Conservation (phyloP, 2,888 invertebrate species). For the Lepidochitona cinerea region DNA sequence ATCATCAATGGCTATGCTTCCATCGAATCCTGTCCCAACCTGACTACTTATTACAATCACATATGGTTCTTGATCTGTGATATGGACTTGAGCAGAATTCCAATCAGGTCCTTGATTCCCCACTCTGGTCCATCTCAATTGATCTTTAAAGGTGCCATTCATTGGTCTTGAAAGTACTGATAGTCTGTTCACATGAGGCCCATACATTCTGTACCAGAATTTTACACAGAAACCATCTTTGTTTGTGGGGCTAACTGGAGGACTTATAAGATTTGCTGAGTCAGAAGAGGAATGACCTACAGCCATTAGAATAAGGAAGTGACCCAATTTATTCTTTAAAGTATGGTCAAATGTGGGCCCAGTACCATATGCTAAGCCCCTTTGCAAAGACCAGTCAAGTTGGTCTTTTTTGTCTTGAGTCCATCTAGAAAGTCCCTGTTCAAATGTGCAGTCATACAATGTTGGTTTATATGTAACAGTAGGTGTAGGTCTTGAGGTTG, state of each 20-base stretch:
- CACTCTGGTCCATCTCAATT: conserved; percentile 29
- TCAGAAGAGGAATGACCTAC: conserved; percentile 43
- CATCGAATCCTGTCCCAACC: conserved; percentile 17
- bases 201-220: conserved; percentile 69
- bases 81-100: conserved; percentile 55
- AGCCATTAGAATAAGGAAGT: conserved; percentile 56
- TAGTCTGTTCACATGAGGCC: conserved; percentile 57
- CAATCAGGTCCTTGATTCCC: conserved; percentile 59
- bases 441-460: conserved; percentile 52
- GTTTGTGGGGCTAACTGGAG: conserved; percentile 5
- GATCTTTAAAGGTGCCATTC: conserved; percentile 46
- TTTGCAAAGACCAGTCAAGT: conserved; percentile 36
- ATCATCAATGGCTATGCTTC: conserved; percentile 64
- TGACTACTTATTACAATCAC: conserved; percentile 59
- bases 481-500: conserved; percentile 13
- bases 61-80: conserved; percentile 43
- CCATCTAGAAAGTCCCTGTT: conserved; percentile 57
- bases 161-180: conserved; percentile 41
- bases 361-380: conserved; percentile 54
- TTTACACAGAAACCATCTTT: conserved; percentile 53
- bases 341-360: conserved; percentile 67
- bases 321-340: conserved; percentile 47
- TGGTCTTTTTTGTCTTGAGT: conserved; percentile 51
- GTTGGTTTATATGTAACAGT: conserved; percentile 44
- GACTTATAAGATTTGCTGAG: conserved; percentile 53